Conservation (phyloP, 2,888 invertebrate genomes). For the Hipparchia semele region DNA sequence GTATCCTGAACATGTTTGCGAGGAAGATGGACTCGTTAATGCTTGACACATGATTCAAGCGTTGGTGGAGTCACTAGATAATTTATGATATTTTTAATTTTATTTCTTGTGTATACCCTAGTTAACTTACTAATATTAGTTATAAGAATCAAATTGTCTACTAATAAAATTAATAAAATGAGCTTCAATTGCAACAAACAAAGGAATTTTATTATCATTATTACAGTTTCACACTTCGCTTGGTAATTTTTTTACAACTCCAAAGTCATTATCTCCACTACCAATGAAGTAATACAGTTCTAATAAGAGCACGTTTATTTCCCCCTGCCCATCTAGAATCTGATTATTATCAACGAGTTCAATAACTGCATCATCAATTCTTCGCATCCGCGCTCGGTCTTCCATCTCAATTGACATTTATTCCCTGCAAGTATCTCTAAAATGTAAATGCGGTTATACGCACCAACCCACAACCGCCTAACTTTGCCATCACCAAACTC, state of each 20-base stretch:
- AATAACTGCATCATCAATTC: constrained; percentile 76
- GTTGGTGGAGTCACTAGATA: no score
- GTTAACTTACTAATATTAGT: no score
- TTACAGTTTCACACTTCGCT: not conserved
- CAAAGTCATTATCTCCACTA: constrained; percentile 28
- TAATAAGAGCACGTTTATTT: constrained; percentile 41
- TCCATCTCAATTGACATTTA: constrained; percentile 81
- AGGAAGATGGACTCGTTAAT: no score
- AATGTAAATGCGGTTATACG: constrained; percentile 80
- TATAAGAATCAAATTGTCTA: no score
- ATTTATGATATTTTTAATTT: no score
- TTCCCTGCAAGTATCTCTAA: constrained; percentile 76
- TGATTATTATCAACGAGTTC: constrained; percentile 70
- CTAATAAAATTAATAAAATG: no score
- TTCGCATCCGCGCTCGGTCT: constrained; percentile 69
- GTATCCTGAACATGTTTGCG: no score
- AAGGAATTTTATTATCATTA: no score
- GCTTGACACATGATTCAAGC: no score
- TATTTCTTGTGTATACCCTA: no score
- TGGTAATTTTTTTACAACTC: not conserved
- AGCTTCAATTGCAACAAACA: no score
- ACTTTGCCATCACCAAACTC: constrained; percentile 23
- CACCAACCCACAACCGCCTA: constrained; percentile 60
- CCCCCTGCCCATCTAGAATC: constrained; percentile 57
- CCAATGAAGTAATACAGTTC: constrained; percentile 47